Percentiles rank a stretch among this genome's conserved stretches.
Evolutionary conservation across 1,140 invertebrate species (phyloP).

Genomic region (Gryon sp.): DNA sequence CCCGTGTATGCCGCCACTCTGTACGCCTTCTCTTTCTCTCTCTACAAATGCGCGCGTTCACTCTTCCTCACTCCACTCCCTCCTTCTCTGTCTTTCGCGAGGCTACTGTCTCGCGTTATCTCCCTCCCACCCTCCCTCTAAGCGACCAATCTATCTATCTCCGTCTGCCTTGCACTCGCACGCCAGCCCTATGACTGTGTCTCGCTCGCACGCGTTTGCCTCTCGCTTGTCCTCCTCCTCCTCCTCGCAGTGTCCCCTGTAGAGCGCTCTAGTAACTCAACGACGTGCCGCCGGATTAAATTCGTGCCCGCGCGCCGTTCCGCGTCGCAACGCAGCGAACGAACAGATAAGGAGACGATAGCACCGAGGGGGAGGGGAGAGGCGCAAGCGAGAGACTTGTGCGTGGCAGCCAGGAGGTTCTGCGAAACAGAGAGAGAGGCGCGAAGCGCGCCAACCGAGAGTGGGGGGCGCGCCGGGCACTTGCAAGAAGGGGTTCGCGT

Average conservation of each 20-base stretch:
- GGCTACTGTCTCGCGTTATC: conserved; percentile 12
- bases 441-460: conserved; percentile 2
- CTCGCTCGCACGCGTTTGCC: conserved; percentile 29
- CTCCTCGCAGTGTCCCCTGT: conserved; percentile 70
- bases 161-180: conserved; percentile 65
- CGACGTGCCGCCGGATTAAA: conserved; percentile 78
- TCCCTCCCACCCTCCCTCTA: conserved; percentile 52
- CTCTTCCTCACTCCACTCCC: conserved; percentile 26
- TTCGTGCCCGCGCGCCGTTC: conserved; percentile 67
- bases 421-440: conserved; percentile 24
- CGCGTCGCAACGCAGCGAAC: conserved; percentile 53
- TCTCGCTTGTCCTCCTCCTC: conserved; percentile 56
- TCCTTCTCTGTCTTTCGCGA: conserved; percentile 43
- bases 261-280: conserved; percentile 73
- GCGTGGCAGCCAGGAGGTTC: conserved; percentile 4
- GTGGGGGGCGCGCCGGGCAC: conserved; percentile 53
- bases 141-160: conserved; percentile 56
- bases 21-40: conserved; percentile 74
- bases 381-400: conserved; percentile 25
- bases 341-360: conserved; percentile 67
- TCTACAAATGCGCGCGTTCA: conserved; percentile 59
- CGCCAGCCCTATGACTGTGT: conserved; percentile 22
- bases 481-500: conserved; percentile 57
- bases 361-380: conserved; percentile 34
- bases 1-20: conserved; percentile 78